These are phyloP conservation scores for Aphelocoma californica DNA, from an alignment of 2,797 vertebrate genomes.

Conservation along the genomic window DNA sequence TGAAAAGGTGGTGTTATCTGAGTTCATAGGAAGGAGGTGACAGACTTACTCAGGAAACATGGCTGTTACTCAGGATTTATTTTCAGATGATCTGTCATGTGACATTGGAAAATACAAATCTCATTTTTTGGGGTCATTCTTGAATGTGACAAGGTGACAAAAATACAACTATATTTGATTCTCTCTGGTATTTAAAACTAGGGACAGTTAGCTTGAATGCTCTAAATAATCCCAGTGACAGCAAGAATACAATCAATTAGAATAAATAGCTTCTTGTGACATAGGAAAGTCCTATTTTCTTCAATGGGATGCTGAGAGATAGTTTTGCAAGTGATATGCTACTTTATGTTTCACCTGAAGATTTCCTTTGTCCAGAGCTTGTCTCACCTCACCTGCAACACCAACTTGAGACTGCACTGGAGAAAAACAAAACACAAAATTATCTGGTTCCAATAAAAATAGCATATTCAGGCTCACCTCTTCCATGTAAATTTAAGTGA, in stretches of 20 bases:
- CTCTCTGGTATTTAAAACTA: neutral
- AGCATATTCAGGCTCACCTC: accelerated
- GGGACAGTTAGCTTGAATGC: neutral
- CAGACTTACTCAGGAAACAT: neutral
- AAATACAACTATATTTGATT: neutral
- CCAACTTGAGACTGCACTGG: neutral
- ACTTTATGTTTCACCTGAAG: neutral
- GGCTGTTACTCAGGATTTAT: neutral
- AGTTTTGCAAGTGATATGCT: neutral
- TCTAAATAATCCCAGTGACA: neutral
- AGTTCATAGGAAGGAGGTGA: neutral
- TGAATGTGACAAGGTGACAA: neutral
- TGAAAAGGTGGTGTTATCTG: neutral
- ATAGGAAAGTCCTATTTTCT: neutral
- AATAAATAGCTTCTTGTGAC: neutral
- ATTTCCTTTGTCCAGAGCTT: neutral
- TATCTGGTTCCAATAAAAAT: neutral
- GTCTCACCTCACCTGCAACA: neutral
- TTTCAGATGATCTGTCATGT: neutral
- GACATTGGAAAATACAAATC: neutral
- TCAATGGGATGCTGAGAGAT: neutral
- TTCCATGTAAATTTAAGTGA: neutral
- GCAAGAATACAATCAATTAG: neutral
- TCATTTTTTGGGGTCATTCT: neutral
- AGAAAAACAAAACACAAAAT: neutral